Percentiles rank a stretch among this genome's conserved stretches.
Conservation (phyloP, 2,113 vertebrate genomes). For the Aleadryas rufinucha region DNA sequence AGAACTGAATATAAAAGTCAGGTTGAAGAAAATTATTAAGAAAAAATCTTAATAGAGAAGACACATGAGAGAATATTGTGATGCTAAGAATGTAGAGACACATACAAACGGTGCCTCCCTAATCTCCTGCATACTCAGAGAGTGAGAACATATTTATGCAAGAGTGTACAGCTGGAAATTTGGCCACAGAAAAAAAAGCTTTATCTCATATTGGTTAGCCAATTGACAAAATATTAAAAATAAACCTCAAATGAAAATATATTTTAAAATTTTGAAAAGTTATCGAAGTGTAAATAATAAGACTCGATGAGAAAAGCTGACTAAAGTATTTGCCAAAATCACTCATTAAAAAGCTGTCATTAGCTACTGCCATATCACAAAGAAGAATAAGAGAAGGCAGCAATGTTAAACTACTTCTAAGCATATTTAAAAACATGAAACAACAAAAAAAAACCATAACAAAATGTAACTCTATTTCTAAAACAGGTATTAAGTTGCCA, state of each 20-base stretch:
- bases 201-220: background rate
- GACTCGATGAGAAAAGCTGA: background rate
- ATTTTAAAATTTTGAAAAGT: background rate
- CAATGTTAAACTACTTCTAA: background rate
- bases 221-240: background rate
- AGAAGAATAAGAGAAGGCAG: background rate
- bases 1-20: background rate
- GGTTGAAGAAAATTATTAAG: background rate
- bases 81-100: background rate
- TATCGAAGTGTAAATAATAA: background rate
- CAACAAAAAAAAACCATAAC: fast-evolving
- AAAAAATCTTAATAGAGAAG: background rate
- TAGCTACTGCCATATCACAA: background rate
- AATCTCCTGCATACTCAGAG: background rate
- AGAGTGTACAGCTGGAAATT: background rate
- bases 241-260: background rate
- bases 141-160: background rate
- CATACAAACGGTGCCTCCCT: background rate
- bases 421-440: background rate
- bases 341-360: background rate
- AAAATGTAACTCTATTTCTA: background rate
- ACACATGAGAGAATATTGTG: background rate
- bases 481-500: background rate
- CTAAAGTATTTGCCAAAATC: background rate
- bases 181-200: background rate